These are phyloP conservation scores for Alouatta palliata DNA, from an alignment of 2,113 vertebrate species.

Conservation along the genomic window DNA sequence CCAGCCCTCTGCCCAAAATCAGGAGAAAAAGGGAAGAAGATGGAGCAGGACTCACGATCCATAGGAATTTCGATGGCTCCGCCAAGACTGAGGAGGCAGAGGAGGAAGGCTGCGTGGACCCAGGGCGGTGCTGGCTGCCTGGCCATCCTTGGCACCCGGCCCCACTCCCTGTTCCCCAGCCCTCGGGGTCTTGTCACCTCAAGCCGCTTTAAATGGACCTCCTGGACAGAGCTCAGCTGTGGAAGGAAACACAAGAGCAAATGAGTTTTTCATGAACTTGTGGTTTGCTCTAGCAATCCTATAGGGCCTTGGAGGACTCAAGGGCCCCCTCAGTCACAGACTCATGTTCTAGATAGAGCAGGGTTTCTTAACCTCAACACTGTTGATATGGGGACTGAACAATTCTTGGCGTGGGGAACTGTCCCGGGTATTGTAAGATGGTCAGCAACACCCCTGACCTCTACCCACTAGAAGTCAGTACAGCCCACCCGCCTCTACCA, in stretches of 20 bases:
- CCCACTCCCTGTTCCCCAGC: not conserved
- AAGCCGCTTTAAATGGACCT: not conserved
- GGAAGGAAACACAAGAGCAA: slow-evolving; percentile 30
- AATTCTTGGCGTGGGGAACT: not conserved
- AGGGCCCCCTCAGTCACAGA: not conserved
- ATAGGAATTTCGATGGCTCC: slow-evolving; percentile 91
- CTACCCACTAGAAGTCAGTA: not conserved
- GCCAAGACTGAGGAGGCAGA: slow-evolving; percentile 85
- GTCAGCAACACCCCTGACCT: not conserved
- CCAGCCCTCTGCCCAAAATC: not conserved
- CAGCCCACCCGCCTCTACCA: not conserved
- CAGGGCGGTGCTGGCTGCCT: slow-evolving; percentile 71
- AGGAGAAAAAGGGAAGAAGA: not conserved
- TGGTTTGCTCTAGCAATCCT: not conserved
- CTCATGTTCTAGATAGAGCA: not conserved
- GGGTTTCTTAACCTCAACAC: not conserved
- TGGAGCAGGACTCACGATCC: slow-evolving; percentile 89
- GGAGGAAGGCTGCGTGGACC: slow-evolving; percentile 80
- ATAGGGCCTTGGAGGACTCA: not conserved
- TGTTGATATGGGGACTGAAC: not conserved
- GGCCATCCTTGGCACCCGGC: slow-evolving; percentile 85
- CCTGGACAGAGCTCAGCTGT: slow-evolving; percentile 77
- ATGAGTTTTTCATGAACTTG: not conserved
- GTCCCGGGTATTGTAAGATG: not conserved
- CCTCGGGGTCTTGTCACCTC: not conserved